These are phyloP conservation scores for Potamarius usumacintae DNA, from an alignment of 2,113 vertebrate genomes.

Conservation along the genomic window DNA sequence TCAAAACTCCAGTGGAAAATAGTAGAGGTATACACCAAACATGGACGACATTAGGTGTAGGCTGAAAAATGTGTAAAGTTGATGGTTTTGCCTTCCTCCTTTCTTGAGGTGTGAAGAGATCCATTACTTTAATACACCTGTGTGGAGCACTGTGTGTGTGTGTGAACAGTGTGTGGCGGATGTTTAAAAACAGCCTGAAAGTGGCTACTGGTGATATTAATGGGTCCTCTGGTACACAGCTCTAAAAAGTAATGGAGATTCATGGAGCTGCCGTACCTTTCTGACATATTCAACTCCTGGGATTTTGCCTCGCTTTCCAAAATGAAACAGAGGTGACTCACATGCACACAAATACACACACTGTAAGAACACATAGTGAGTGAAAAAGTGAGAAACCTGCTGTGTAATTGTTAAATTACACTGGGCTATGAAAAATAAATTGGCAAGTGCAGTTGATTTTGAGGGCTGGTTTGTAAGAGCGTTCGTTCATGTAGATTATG, in stretches of 20 bases:
- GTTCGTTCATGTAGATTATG: too few relatives aligned
- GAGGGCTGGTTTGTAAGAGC: too few relatives aligned
- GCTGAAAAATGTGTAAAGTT: not conserved
- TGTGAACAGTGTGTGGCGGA: not conserved
- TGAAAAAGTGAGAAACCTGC: constrained; percentile 20
- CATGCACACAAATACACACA: not conserved
- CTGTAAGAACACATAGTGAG: not conserved
- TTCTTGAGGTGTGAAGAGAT: not conserved
- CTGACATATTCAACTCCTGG: constrained; percentile 27
- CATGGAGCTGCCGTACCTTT: constrained; percentile 25
- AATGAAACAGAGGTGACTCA: constrained; percentile 18
- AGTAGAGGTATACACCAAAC: not conserved
- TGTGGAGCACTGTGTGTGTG: not conserved
- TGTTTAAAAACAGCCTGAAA: not conserved
- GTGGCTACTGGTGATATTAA: constrained; percentile 1
- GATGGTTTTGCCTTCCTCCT: not conserved
- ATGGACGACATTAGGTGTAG: not conserved
- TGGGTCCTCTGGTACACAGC: not conserved
- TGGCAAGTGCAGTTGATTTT: too few relatives aligned
- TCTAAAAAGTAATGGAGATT: constrained; percentile 39
- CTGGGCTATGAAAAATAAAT: constrained; percentile 31
- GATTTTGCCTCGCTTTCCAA: constrained; percentile 26
- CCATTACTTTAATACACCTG: not conserved
- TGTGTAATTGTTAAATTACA: constrained; percentile 38
- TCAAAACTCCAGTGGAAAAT: not conserved